These are phyloP conservation scores for Salvelinus fontinalis DNA, from an alignment of 2,113 vertebrate species.

Conservation along the genomic window DNA sequence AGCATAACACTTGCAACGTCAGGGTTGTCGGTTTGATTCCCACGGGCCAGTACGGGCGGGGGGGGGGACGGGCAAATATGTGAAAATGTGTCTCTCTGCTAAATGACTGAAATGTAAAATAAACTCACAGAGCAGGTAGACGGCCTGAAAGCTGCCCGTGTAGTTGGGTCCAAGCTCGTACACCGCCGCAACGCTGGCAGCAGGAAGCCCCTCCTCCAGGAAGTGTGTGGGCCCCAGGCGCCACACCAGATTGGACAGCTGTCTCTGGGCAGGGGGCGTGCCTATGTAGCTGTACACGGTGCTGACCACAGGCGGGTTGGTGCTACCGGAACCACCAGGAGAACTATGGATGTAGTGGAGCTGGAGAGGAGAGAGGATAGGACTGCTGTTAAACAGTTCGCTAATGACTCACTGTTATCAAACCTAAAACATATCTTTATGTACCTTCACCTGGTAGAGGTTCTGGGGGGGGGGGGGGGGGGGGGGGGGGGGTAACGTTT, in stretches of 20 bases:
- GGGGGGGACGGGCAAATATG: no score
- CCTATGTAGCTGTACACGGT: slow-evolving; percentile 91
- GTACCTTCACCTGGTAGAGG: neutral
- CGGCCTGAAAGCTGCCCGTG: slow-evolving; percentile 92
- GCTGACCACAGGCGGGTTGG: slow-evolving; percentile 93
- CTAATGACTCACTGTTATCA: no score
- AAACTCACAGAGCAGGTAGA: slow-evolving; percentile 88
- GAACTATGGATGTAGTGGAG: slow-evolving; percentile 94
- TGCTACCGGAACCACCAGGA: slow-evolving; percentile 89
- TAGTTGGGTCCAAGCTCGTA: slow-evolving; percentile 94
- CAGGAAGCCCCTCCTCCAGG: slow-evolving; percentile 92
- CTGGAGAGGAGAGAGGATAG: slow-evolving; percentile 61
- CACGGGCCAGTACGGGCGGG: no score
- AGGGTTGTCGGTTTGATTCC: no score
- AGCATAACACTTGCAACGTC: no score
- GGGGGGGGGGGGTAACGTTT: no score
- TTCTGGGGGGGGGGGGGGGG: neutral
- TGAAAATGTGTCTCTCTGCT: no score
- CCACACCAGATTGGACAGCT: slow-evolving; percentile 89
- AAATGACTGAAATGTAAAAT: no score
- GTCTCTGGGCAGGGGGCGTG: slow-evolving; percentile 91
- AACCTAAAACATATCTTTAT: no score
- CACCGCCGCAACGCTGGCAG: slow-evolving; percentile 82
- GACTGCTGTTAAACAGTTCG: neutral
- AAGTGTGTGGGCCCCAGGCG: slow-evolving; percentile 93